Evolutionary conservation across 2,113 vertebrate species (phyloP), one percentile per base, ranked within the genome.

Genomic region (Pseudolaguvia tuberculata): DNA sequence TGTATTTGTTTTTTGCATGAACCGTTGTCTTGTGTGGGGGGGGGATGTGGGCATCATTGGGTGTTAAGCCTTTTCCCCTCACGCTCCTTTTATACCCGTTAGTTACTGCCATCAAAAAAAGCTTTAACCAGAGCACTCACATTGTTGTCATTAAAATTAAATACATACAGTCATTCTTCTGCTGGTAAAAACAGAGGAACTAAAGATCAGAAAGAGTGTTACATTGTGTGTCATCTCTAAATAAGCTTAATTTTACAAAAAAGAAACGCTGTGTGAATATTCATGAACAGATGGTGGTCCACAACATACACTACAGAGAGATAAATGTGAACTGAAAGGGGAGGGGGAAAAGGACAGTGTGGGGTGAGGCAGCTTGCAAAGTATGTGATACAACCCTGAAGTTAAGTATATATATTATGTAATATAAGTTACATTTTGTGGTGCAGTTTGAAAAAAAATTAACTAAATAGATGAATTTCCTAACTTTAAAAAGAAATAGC

Each of bases 1-100:
- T 74, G 12, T 52, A 35, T 66, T 21, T 35, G 73, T 58, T 27
- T 75, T 23, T 68, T 35, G 73, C 53, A 20, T 68, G 63, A 45
- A 57, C 25, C 39, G 21, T 47, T 48, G 23, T 42, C n/a, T n/a
- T 5, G 10, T 9, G 45, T 65, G 48, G 39, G 9, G 39, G 9
- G 39, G 9, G 39, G 9, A 42, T 42, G 8, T 42, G 8, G 39
- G 39, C 39, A 6, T 42, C 5, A 42, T 42, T 42, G 39, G 31
- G 74, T 76, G 74, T 61, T 13, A 42, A 52, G 47, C 66, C 48
- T 69, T 56, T 45, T 14, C 47, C 9, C 27, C 39, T 18, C 25
- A 11, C 42, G 39, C 25, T 55, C 59, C 48, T 53, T 65, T 73
- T 53, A 42, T 53, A 65, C 52, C 50, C 11, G 23, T 21, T 27